Base-by-base conservation (phyloP, 2,113 vertebrate species). In the Strigops habroptila region DNA sequence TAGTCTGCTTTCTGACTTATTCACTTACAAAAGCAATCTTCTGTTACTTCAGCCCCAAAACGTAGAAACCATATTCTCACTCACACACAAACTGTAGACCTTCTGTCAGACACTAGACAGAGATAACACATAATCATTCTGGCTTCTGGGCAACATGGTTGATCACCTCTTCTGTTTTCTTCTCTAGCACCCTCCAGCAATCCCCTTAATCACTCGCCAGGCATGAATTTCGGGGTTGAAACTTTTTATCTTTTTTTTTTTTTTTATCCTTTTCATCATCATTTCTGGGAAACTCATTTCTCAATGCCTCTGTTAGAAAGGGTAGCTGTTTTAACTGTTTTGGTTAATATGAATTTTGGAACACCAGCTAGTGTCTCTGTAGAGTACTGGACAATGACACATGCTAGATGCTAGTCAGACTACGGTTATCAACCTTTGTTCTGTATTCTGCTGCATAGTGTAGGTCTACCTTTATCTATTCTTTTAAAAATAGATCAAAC, bases 41-140 rank as follows among this genome's bases (percentile, higher is more conserved):
- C 9, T 9, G 1, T 88, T 86, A 65, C 12, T 82, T 79, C 30
- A 79, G 48, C 24, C 17, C 22, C 6, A 49, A 65, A 49, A 21
- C 2, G 6, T 1, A 46, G 8, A 85, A 28, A n/a, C 9, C 7
- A 18, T 21, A 52, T 7, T 57, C 25, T 84, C 7, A 1, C 6
- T 53, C 14, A 49, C 10, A 48, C n/a, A 63, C 12, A 63, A 90
- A 75, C 23, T 31, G 31, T 5, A 75, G 17, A 83, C 5, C 46
- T 75, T 51, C n/a, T 77, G 52, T 68, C 28, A 75, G 52, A 70
- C 15, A 48, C 7, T 14, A 22, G 14, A 86, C 33, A 82, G 17
- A 71, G 64, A 37, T 18, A 67, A 52, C 2, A 6, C 5, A 27
- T 7, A 52, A 74, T 11, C 15, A 14, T 62, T 69, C 44, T 43